Conservation (phyloP, 2,113 vertebrate species). For the Morphnarchus princeps region DNA sequence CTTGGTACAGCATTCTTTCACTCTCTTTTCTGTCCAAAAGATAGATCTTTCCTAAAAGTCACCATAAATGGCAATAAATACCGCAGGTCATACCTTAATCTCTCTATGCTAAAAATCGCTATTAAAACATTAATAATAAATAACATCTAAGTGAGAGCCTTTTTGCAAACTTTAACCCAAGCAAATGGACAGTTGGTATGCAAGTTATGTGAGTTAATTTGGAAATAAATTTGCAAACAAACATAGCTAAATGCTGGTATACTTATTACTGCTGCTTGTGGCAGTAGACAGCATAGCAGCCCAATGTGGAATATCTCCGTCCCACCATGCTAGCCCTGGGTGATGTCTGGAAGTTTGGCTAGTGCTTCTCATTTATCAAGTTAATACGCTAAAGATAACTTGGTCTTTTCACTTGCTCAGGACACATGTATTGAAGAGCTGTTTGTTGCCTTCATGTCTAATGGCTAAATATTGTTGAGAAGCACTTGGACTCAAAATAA, state of each 20-base stretch:
- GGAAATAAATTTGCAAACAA: neutral
- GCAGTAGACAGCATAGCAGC: neutral
- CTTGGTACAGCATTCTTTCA: neutral
- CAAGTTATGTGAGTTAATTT: neutral
- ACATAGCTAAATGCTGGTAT: neutral
- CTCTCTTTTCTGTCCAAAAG: neutral
- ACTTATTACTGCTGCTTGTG: neutral
- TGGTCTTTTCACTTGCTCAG: neutral
- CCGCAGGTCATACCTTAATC: neutral
- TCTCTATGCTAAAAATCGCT: neutral
- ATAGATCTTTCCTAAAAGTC: neutral
- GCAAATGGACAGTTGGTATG: neutral
- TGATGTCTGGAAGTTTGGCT: neutral
- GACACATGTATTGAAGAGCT: neutral
- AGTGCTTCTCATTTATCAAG: neutral
- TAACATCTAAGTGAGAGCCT: neutral
- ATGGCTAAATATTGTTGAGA: neutral
- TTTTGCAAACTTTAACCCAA: neutral
- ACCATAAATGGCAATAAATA: conserved; percentile 6
- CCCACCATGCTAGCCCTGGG: neutral
- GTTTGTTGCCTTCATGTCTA: neutral
- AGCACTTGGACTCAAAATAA: neutral
- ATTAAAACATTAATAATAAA: neutral
- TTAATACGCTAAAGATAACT: neutral
- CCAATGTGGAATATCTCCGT: neutral